Evolutionary conservation across 2,797 vertebrate genomes (phyloP).

Genomic region (Semaprochilodus insignis): DNA sequence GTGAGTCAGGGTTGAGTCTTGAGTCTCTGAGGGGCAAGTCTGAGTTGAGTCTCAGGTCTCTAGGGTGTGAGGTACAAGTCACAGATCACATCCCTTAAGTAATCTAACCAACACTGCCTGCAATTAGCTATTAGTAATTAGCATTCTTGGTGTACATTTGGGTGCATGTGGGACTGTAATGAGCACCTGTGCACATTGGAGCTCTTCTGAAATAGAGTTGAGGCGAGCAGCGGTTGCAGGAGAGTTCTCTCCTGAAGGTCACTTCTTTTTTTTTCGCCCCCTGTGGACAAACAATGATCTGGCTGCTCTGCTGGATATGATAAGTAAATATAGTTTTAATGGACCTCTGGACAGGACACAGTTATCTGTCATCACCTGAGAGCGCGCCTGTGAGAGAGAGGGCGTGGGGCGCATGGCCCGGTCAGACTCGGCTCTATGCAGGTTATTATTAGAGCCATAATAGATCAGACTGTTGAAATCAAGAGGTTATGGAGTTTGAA

Average conservation of each 20-base stretch:
- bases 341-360: conserved; percentile 74
- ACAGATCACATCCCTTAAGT: too few relatives aligned
- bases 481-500: conserved; percentile 13
- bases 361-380: conserved; percentile 68
- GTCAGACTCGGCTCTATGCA: conserved; percentile 29
- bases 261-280: conserved; percentile 64
- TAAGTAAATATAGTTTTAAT: conserved; percentile 84
- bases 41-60: too few relatives aligned
- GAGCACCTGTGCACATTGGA: too few relatives aligned
- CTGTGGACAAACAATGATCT: conserved; percentile 76
- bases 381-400: neutral
- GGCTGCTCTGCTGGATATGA: conserved; percentile 71
- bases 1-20: too few relatives aligned
- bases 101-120: too few relatives aligned
- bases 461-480: conserved; percentile 68
- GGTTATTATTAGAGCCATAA: conserved; percentile 81
- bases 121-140: too few relatives aligned
- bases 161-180: too few relatives aligned
- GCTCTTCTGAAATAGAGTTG: too few relatives aligned
- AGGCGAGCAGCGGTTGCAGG: neutral
- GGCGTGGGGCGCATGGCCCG: conserved; percentile 25
- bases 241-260: conserved; percentile 69
- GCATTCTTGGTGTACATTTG: too few relatives aligned
- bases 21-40: too few relatives aligned
- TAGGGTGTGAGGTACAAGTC: too few relatives aligned